These are phyloP conservation scores for Temnopleurus reevesii DNA, from an alignment of 53 echinoderm and acorn worm genomes.

Conservation along the genomic window DNA sequence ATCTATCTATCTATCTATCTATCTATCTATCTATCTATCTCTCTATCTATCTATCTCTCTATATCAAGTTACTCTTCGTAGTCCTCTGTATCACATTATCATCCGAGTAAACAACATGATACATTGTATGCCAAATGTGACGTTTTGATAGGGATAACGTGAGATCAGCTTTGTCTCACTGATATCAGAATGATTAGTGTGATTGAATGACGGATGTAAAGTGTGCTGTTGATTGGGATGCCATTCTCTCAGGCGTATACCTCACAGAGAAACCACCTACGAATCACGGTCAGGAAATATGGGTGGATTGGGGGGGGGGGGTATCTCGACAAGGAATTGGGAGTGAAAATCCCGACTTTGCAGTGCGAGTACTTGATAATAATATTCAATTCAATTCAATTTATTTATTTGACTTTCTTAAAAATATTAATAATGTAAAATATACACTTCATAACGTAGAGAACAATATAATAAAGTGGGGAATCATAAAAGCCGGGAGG, in stretches of 20 bases:
- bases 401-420: too few species aligned
- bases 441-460: too few species aligned
- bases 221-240: neutral
- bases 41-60: neutral
- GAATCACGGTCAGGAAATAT: neutral
- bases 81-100: constrained; percentile 3
- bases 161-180: neutral
- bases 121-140: neutral
- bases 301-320: too few species aligned
- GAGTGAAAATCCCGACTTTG: too few species aligned
- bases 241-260: neutral
- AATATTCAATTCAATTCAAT: too few species aligned
- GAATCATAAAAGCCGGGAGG: too few species aligned
- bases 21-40: neutral
- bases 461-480: too few species aligned
- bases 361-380: too few species aligned
- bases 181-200: neutral
- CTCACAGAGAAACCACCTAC: neutral
- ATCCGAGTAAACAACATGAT: neutral
- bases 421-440: too few species aligned
- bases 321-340: too few species aligned
- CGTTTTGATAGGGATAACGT: constrained; percentile 14
- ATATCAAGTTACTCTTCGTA: neutral
- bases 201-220: constrained; percentile 14
- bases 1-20: neutral